Conservation (phyloP, 2,888 invertebrate genomes). For the Drosophila antonietae region DNA sequence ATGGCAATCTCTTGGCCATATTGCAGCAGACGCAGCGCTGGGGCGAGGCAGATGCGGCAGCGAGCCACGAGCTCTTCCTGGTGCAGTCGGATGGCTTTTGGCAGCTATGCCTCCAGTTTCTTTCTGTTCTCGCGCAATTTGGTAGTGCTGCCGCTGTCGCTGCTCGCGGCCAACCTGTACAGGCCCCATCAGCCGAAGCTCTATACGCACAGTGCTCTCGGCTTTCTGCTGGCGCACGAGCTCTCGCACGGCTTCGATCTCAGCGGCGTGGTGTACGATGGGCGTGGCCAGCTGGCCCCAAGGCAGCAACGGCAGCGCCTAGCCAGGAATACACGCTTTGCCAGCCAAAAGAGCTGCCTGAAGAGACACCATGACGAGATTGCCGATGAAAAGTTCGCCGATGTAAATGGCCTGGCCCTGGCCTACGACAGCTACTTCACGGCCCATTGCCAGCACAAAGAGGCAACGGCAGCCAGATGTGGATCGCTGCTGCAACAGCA, state of each 20-base stretch:
- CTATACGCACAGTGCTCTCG: slow-evolving; percentile 42
- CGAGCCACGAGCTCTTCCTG: slow-evolving; percentile 3
- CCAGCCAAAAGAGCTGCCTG: slow-evolving; percentile 29
- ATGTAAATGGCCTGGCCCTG: slow-evolving; percentile 46
- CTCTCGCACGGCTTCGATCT: slow-evolving; percentile 56
- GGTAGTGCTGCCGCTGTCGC: slow-evolving; percentile 49
- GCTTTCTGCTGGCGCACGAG: slow-evolving; percentile 60
- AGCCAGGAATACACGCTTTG: slow-evolving; percentile 1
- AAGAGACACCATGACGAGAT: neutral
- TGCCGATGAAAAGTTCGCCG: slow-evolving; percentile 55
- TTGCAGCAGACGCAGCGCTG: slow-evolving; percentile 16
- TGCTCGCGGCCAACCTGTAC: slow-evolving; percentile 44
- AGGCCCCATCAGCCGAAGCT: slow-evolving; percentile 21
- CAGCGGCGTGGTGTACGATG: slow-evolving; percentile 15
- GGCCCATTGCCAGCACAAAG: neutral
- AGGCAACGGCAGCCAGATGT: neutral
- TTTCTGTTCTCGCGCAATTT: slow-evolving; percentile 36
- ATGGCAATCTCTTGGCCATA: slow-evolving; percentile 38
- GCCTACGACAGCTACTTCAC: slow-evolving; percentile 39
- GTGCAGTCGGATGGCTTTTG: slow-evolving; percentile 42
- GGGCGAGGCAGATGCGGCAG: neutral
- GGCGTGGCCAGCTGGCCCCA: slow-evolving; percentile 10
- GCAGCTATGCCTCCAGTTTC: slow-evolving; percentile 59
- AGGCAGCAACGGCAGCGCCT: neutral
- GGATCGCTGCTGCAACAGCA: neutral